phyloP scores from a whole-genome alignment of 2,113 vertebrate species.

The Bubo bubo region DNA sequence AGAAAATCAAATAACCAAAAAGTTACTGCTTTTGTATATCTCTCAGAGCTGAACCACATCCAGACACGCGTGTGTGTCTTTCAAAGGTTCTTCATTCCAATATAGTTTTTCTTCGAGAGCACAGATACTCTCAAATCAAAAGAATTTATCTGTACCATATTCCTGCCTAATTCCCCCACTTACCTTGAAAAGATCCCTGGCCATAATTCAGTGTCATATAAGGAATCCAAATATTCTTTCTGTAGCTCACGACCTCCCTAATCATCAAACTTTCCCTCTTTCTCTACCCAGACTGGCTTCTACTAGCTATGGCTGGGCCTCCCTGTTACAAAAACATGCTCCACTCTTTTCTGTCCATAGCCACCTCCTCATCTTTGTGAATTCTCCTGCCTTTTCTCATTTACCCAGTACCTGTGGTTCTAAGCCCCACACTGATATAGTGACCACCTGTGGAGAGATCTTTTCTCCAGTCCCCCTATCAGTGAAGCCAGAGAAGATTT shows the following conservation, averaged over 20 bases:
- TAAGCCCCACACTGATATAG: background rate
- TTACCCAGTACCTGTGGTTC: background rate
- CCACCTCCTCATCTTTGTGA: background rate
- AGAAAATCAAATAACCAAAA: background rate
- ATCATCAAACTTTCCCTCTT: background rate
- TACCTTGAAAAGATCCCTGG: background rate
- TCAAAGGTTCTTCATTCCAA: background rate
- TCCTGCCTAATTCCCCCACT: background rate
- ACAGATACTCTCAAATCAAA: background rate
- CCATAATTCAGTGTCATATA: background rate
- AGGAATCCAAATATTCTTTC: background rate
- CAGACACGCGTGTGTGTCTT: rapidly evolving
- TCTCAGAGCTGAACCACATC: background rate
- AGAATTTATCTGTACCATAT: background rate
- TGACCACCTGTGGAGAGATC: background rate
- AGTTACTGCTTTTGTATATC: background rate
- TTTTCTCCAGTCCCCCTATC: background rate
- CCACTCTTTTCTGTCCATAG: background rate
- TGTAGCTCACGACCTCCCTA: background rate
- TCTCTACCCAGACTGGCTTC: background rate
- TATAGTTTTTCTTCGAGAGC: background rate
- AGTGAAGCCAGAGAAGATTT: background rate
- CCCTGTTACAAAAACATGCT: background rate
- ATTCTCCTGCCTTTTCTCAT: background rate
- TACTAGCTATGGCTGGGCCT: background rate